Percentiles rank a stretch among this genome's conserved stretches.
These are phyloP conservation scores for Fregetta grallaria DNA, from an alignment of 2,113 vertebrate genomes.

Conservation along the genomic window DNA sequence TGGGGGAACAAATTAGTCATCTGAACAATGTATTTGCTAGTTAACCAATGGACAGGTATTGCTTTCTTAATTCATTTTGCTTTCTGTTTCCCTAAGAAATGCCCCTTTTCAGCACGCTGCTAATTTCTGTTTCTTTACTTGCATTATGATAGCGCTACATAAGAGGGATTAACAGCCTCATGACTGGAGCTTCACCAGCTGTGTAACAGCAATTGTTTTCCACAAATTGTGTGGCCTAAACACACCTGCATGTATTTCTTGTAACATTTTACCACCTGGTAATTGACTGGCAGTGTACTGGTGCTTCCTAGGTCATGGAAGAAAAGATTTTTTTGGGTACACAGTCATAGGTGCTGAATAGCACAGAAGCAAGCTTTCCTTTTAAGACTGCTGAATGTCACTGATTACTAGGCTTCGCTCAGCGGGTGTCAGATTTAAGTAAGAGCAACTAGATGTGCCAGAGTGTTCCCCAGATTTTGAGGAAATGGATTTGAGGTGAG, in stretches of 20 bases:
- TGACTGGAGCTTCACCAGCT: not conserved
- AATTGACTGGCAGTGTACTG: not conserved
- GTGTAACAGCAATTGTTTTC: conserved; percentile 16
- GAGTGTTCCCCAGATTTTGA: not conserved
- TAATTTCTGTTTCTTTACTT: not conserved
- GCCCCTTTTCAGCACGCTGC: not conserved
- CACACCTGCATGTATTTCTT: conserved; percentile 5
- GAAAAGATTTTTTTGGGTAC: not conserved
- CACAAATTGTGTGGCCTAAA: not conserved
- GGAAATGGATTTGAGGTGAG: not conserved
- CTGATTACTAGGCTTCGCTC: not conserved
- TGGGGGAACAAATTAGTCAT: not conserved
- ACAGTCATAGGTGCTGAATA: not conserved
- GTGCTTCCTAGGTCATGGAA: not conserved
- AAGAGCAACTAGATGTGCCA: not conserved
- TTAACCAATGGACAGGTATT: not conserved
- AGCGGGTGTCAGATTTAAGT: not conserved
- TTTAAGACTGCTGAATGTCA: not conserved
- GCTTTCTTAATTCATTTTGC: not conserved
- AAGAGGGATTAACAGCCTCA: not conserved
- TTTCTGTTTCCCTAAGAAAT: not conserved
- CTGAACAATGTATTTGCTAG: not conserved
- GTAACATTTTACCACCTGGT: not conserved
- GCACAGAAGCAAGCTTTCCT: not conserved
- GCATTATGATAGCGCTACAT: not conserved